Base-by-base conservation (phyloP, 2,888 invertebrate genomes). In the Amphipoea lucens region DNA sequence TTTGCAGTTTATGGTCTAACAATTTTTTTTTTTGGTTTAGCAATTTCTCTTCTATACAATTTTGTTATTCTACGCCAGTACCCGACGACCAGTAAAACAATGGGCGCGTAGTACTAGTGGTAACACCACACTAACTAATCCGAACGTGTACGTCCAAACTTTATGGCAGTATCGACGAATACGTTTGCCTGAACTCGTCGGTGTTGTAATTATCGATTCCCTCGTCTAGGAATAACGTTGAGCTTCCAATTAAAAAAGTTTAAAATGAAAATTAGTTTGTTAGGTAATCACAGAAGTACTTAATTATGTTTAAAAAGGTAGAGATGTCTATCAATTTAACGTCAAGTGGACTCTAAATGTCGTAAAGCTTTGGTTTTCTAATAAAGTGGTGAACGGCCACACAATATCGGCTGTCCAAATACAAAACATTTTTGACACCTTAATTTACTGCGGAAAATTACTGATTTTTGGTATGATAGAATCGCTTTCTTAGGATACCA, bases 101-200 rank as follows among this genome's bases (percentile, higher is more conserved):
- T 67, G 70, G 78, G 11, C 63, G 75, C 77, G 75, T 87, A 76
- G 78, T 83, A 86, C 86, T 82, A 77, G 79, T 74, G 67, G 63
- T 36, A 72, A 82, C 89, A 79, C 78, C 81, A 78, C 72, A 69
- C 71, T 75, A 88, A 86, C 88, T 86, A 88, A 88, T 86, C 78
- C 72, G 66, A 86, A 86, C 79, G 78, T 81, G 87, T 77, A 74
- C 60, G 75, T 29, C 60, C 17, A 69, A 88, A 85, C 71, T 90
- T 90, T 88, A 83, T 69, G 74, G 78, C 84, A 66, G 75, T 82
- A 82, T 88, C 77, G 76, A 78, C 76, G 66, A 81, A 80, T 77
- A 86, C 65, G 72, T 74, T 87, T 42, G 40, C 42, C 65, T 60
- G 57, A 87, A 76, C 70, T 74, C 71, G 45, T 36, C 51, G 20